Base-by-base conservation (phyloP, 2,888 invertebrate species). In the Amphiduros pacificus region DNA sequence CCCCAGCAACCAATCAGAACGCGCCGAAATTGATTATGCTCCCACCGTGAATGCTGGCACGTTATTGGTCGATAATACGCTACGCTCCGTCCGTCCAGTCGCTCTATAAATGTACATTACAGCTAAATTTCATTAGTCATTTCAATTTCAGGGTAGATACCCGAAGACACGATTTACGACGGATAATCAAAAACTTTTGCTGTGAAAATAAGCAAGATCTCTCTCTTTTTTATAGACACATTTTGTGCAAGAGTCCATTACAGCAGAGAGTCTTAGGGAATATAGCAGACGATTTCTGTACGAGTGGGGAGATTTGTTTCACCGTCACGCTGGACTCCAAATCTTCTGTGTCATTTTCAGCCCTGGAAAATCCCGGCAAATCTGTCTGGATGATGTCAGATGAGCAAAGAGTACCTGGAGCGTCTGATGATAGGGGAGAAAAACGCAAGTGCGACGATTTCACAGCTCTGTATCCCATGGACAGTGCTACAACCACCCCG, bases 401-500 rank as follows among this genome's bases (percentile, higher is more conserved):
- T 50, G 49, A 32, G 27, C 9, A 32, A 17, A 31, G 32, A 32
- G 58, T 58, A n/a, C 44, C 44, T 4, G 58, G 58, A 6, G 28
- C 50, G n/a, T 27, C 50, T 32, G 58, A 49, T 17, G 80, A 80
- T 41, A 74, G 79, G 29, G 82, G 83, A 54, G 82, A 82, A 62
- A 82, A 82, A 66, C 74, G 83, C 60, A 83, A 83, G 70, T 78
- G 91, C 84, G 94, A 94, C 83, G 94, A 94, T 84, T 94, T 93
- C 82, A 89, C 90, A 62, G 90, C 92, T 27, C 85, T 94, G 73
- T 94, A 94, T 83, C 90, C 91, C 27, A 88, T 87, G 58, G 86
- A 86, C 65, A 76, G 83, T 6, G 29, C 49, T 6, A 22, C 32
- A 31, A 26, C 22, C 24, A 6, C 44, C 1, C 36, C 58, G 14